Base-by-base conservation (phyloP, 2,113 vertebrate genomes). In the Eolophus roseicapilla region DNA sequence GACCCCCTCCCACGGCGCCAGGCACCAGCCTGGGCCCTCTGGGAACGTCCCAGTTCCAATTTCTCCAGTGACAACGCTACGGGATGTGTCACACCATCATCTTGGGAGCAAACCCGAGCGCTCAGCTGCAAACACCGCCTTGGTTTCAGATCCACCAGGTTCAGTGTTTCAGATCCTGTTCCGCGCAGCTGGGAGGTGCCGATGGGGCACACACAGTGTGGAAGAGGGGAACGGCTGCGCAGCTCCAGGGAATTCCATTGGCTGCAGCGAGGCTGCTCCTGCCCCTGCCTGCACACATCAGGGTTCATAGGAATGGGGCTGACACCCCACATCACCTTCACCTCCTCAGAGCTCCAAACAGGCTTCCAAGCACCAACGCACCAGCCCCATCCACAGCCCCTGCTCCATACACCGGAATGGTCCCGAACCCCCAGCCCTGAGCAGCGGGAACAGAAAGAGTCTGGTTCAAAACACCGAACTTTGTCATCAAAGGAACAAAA, bases 21-120 rank as follows among this genome's bases (percentile, higher is more conserved):
- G 59, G 70, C 57, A 43, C 44, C 3, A 14, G 2, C 7, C 20
- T 2, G 3, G 7, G 27, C 33, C 65, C 7, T 17, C 35, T 2
- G 25, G 39, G n/a, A 83, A 49, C 1, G 3, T 27, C 68, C 64
- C 28, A 35, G 27, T 29, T 11, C 3, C 23, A 46, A 8, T 24
- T 31, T 24, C 41, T 33, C 18, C 11, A 20, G 3, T 5, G 35
- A 7, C 8, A 7, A 6, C 1, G 1, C 2, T 8, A 23, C 7
- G 5, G 10, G 43, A 59, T 2, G 0, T 7, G 18, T 27, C 7
- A 27, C 59, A 55, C 16, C 28, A 4, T 18, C 28, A 3, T 17
- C 8, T 11, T 4, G 60, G 68, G 63, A n/a, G 62, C 62, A 29
- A 43, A 46, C 11, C 41, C 5, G 28, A 39, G 39, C 13, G 69